These are phyloP conservation scores for Chloroceryle amazona DNA, from an alignment of 2,797 vertebrate genomes.

Conservation along the genomic window DNA sequence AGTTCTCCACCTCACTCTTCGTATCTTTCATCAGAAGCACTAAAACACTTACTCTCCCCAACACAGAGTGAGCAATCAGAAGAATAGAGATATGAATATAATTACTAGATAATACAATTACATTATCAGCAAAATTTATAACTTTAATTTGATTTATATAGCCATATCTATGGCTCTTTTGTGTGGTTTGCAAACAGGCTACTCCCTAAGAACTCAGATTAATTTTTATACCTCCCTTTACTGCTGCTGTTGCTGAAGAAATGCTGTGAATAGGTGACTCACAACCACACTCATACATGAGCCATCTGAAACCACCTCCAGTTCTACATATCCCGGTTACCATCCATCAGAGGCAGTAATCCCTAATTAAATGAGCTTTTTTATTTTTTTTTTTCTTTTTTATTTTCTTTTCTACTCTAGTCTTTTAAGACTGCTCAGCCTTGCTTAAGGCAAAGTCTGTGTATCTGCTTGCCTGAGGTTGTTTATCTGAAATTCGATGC, in stretches of 20 bases:
- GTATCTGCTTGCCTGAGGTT: not conserved
- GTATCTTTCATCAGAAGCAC: not conserved
- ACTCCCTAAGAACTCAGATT: not conserved
- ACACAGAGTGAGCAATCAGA: not conserved
- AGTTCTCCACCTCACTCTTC: not conserved
- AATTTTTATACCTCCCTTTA: not conserved
- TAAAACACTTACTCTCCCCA: not conserved
- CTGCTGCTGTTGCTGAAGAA: not conserved
- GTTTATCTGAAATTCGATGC: conserved; percentile 24
- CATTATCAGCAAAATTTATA: not conserved
- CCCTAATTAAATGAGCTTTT: not conserved
- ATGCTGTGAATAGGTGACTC: not conserved
- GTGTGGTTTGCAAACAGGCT: not conserved
- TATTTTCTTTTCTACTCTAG: not conserved
- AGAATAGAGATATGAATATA: not conserved
- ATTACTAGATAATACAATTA: not conserved
- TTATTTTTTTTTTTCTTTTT: no score
- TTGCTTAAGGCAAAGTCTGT: not conserved
- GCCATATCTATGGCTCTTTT: not conserved
- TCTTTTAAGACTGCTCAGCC: not conserved
- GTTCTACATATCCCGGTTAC: not conserved
- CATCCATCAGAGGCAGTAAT: not conserved
- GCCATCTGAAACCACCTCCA: not conserved
- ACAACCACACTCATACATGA: rapidly evolving
- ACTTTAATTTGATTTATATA: not conserved